phyloP scores from a whole-genome alignment of 2,797 vertebrate genomes.

The Neoniphon sammara region DNA sequence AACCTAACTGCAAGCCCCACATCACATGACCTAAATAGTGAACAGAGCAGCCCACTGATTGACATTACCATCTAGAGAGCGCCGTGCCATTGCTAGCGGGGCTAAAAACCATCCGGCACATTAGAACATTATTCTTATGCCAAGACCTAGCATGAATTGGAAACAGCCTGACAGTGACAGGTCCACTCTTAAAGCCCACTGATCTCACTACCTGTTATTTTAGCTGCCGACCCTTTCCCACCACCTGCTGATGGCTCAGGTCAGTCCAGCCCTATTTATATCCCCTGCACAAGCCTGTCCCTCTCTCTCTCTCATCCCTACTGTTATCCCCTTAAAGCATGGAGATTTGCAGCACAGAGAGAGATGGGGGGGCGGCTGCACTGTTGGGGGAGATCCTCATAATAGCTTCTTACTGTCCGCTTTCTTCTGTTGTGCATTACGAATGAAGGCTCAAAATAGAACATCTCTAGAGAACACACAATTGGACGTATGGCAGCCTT shows the following conservation, averaged over 20 bases:
- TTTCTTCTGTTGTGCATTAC: conserved; percentile 63
- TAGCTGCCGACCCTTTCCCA: conserved; percentile 1
- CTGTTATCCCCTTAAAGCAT: conserved; percentile 44
- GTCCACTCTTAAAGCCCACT: not conserved
- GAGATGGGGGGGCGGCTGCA: not conserved
- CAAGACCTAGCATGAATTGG: not conserved
- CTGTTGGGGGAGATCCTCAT: conserved; percentile 63
- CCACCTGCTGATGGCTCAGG: conserved; percentile 41
- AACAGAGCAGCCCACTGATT: no score
- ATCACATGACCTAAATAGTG: no score
- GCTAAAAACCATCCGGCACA: no score
- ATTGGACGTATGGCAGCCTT: conserved; percentile 30
- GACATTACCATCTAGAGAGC: no score
- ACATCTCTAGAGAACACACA: conserved; percentile 60
- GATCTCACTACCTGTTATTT: conserved; percentile 18
- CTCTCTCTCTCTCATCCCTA: conserved; percentile 23
- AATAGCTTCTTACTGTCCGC: conserved; percentile 58
- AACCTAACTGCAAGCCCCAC: no score
- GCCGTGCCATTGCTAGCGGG: no score
- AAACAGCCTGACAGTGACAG: not conserved
- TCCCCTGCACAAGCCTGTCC: conserved; percentile 20
- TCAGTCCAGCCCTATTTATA: conserved; percentile 60
- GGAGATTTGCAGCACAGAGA: conserved; percentile 39
- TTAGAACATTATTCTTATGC: no score
- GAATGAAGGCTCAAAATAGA: conserved; percentile 70